These are phyloP conservation scores for Ametastegia equiseti DNA, from an alignment of 2,888 invertebrate genomes.

Conservation along the genomic window DNA sequence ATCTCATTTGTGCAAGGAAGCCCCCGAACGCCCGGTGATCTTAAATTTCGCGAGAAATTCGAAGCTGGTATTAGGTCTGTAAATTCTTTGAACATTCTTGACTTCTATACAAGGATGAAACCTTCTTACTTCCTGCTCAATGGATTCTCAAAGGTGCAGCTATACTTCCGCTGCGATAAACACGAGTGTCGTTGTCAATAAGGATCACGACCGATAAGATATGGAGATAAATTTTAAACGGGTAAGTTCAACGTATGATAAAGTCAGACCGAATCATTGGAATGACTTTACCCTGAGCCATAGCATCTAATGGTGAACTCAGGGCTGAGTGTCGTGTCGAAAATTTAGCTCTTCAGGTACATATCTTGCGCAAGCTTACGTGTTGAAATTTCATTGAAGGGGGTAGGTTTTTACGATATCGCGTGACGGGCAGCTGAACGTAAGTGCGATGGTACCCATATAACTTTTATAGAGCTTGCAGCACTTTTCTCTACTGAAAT, in stretches of 20 bases:
- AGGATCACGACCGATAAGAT: not conserved
- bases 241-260: not conserved
- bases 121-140: not conserved
- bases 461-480: conserved; percentile 42
- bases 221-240: not conserved
- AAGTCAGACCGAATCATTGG: not conserved
- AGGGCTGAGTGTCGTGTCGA: not conserved
- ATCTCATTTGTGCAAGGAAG: conserved; percentile 20
- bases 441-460: conserved; percentile 58
- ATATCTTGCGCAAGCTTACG: not conserved
- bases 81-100: not conserved
- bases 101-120: not conserved
- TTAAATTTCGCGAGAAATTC: conserved; percentile 39
- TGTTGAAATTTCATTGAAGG: not conserved
- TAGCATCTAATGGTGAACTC: not conserved
- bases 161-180: not conserved
- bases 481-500: conserved; percentile 19
- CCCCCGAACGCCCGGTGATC: not conserved
- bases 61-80: not conserved
- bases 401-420: conserved; percentile 61
- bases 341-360: conserved; percentile 7
- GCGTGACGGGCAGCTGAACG: conserved; percentile 58
- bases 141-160: not conserved
- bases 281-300: not conserved
- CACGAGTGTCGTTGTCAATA: not conserved